Evolutionary conservation across 2,113 vertebrate species (phyloP), one percentile per base, ranked within the genome.

Genomic region (Notarius lentiginosus): DNA sequence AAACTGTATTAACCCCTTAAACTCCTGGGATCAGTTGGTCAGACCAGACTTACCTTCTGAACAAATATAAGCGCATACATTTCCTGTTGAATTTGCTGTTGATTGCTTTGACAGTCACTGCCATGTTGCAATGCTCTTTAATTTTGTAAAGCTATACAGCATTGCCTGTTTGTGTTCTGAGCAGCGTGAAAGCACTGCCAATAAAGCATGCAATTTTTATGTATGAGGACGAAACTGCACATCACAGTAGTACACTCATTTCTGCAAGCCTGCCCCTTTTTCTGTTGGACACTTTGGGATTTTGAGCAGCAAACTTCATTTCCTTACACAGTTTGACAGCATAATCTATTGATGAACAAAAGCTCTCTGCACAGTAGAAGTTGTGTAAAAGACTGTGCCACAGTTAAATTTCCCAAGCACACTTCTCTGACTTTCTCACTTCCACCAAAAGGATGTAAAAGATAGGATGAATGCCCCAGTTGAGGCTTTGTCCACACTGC

Each of bases 221-320:
- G 56, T 83, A 56, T 1, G 41, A 60, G 81, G 79, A 83, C 86
- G 22, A 53, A 11, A 11, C 47, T 76, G 49, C 49, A 73, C 83
- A 85, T 53, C 86, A 85, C 72, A 72, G 84, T 70, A 27, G 41
- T 66, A 76, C 49, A n/a, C 27, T 79, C 60, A 80, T 86, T 79
- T 68, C 51, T 66, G 49, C 49, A 79, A 68, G 4, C 61, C 75
- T 63, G 49, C 84, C 66, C 60, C 86, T 84, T 86, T 63, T 76
- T 60, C 89, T 87, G n/a, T 68, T 55, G 88, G 83, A 53, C 47
- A 76, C 73, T 51, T 76, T 76, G 73, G 73, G 86, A 85, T 85
- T 85, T 83, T 30, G n/a, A 53, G 93, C 91, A 92, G 84, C 87
- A 91, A 86, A 94, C 93, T 93, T 94, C 91, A 93, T 94, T 93